Conservation (phyloP, 2,888 invertebrate species). For the Lampropteryx suffumata region DNA sequence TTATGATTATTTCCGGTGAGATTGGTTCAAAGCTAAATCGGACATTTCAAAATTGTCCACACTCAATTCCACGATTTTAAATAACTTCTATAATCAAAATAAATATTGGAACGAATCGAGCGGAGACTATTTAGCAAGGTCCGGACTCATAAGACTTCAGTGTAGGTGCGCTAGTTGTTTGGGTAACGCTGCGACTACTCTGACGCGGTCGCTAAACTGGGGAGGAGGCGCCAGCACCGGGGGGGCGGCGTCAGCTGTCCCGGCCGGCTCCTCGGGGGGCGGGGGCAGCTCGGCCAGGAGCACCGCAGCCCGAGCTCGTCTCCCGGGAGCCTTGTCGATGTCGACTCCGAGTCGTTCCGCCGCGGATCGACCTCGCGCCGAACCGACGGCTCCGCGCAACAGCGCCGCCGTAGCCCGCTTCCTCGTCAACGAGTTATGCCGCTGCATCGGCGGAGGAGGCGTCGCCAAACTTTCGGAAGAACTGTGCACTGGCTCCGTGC, state of each 20-base stretch:
- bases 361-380: constrained; percentile 56
- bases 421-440: constrained; percentile 84
- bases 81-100: constrained; percentile 14
- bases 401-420: constrained; percentile 84
- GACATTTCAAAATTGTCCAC: constrained; percentile 6
- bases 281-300: constrained; percentile 91
- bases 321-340: constrained; percentile 59
- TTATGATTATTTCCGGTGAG: constrained; percentile 34
- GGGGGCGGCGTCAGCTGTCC: constrained; percentile 51
- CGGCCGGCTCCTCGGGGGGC: constrained; percentile 86
- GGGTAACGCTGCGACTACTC: constrained; percentile 93
- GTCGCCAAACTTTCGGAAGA: constrained; percentile 73
- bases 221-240: constrained; percentile 93
- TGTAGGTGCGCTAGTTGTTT: constrained; percentile 84
- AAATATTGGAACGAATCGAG: constrained; percentile 15
- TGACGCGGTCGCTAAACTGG: constrained; percentile 94
- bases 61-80: constrained; percentile 8
- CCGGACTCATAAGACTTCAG: constrained; percentile 35
- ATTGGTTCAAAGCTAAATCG: constrained; percentile 29
- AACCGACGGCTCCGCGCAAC: constrained; percentile 67
- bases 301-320: constrained; percentile 86
- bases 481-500: constrained; percentile 79
- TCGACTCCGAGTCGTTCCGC: constrained; percentile 76
- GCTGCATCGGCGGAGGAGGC: constrained; percentile 73
- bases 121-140: constrained; percentile 4